These are phyloP conservation scores for Drosophila tripunctata DNA, from an alignment of 2,888 invertebrate species.

Conservation along the genomic window DNA sequence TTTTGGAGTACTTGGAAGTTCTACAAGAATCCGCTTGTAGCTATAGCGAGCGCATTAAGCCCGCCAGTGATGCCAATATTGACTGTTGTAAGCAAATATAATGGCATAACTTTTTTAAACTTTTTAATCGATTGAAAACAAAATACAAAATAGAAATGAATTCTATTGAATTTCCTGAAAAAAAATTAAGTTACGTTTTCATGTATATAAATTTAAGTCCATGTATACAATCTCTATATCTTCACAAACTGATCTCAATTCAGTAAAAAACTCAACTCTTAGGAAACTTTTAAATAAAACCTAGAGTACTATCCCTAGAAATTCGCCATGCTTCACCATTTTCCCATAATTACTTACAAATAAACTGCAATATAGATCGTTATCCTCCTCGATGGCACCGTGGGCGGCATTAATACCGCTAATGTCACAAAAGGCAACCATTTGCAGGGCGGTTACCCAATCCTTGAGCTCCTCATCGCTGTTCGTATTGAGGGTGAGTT, in stretches of 20 bases:
- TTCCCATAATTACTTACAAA: conserved; percentile 85
- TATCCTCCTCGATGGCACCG: conserved; percentile 91
- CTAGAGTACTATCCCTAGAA: no score
- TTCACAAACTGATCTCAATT: no score
- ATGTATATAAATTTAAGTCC: no score
- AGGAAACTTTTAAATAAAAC: no score
- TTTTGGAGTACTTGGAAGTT: conserved; percentile 16
- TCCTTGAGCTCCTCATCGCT: conserved; percentile 89
- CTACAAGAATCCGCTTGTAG: conserved; percentile 7
- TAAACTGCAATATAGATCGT: conserved; percentile 94
- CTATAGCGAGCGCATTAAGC: background rate
- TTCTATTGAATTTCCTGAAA: no score
- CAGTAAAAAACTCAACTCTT: no score
- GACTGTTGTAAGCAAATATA: conserved; percentile 18
- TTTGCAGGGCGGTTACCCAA: conserved; percentile 92
- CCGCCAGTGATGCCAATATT: background rate
- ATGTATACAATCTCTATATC: no score
- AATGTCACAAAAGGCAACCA: conserved; percentile 91
- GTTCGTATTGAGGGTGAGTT: conserved; percentile 86
- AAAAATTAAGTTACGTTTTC: no score
- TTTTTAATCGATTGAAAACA: no score
- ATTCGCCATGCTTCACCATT: no score
- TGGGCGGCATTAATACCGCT: conserved; percentile 82
- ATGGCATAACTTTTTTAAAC: no score
- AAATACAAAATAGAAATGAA: no score